phyloP scores from a whole-genome alignment of 2,888 invertebrate genomes.

The Cacoxenus indagator region DNA sequence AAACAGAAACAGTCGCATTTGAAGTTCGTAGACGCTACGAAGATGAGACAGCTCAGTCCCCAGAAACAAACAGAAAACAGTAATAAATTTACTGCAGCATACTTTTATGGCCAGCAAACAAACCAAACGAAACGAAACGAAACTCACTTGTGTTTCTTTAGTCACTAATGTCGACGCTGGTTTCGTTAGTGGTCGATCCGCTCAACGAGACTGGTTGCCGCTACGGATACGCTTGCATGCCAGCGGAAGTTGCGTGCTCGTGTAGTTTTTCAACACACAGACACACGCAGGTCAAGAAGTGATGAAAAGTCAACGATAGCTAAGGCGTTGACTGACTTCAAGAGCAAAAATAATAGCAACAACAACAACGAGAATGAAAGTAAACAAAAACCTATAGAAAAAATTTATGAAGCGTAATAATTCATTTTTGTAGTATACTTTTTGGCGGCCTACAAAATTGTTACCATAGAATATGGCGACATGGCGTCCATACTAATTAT shows the following conservation, averaged over 20 bases:
- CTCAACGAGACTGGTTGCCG: neutral
- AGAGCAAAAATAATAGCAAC: neutral
- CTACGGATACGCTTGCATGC: conserved; percentile 5
- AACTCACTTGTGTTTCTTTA: neutral
- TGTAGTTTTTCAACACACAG: conserved; percentile 42
- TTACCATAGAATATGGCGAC: conserved; percentile 16
- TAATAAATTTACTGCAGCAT: conserved; percentile 16
- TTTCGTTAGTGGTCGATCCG: conserved; percentile 20
- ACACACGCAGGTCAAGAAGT: conserved; percentile 39
- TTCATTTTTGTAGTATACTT: conserved; percentile 2
- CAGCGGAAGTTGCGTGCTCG: conserved; percentile 60
- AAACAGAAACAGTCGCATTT: neutral
- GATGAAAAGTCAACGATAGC: conserved; percentile 48
- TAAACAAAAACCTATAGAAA: neutral
- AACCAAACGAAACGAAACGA: neutral
- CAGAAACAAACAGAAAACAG: neutral
- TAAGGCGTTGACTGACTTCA: neutral
- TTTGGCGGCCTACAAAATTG: neutral
- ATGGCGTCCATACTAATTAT: conserved; percentile 47
- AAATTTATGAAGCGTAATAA: conserved; percentile 3
- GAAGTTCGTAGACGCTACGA: neutral
- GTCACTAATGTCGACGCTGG: conserved; percentile 15
- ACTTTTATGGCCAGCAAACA: conserved; percentile 1
- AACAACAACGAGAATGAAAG: neutral
- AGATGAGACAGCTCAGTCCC: neutral